These are phyloP conservation scores for Pycnonotus jocosus DNA, from an alignment of 2,113 vertebrate genomes.

Conservation along the genomic window DNA sequence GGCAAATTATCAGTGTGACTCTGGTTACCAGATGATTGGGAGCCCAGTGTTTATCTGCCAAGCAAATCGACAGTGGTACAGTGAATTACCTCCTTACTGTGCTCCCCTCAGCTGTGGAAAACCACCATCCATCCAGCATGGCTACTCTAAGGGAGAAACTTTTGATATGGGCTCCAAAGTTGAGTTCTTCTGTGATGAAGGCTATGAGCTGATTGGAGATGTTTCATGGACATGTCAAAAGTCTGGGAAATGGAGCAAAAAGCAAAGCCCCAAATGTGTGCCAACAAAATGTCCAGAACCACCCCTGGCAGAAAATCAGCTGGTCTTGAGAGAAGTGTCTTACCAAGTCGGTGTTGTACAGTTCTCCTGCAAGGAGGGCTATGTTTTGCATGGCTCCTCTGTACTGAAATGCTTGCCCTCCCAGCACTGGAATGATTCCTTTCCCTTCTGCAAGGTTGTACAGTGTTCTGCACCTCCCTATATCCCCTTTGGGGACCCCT, in stretches of 20 bases:
- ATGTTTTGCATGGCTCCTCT: slow-evolving; percentile 80
- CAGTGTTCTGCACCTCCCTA: slow-evolving; percentile 83
- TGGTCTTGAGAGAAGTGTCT: slow-evolving; percentile 81
- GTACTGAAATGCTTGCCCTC: slow-evolving; percentile 83
- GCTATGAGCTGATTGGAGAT: slow-evolving; percentile 87
- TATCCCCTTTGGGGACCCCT: slow-evolving; percentile 82
- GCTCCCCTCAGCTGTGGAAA: slow-evolving; percentile 84
- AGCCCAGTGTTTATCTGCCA: slow-evolving; percentile 83
- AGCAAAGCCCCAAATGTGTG: slow-evolving; percentile 77
- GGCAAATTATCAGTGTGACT: slow-evolving; percentile 81
- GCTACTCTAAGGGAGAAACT: slow-evolving; percentile 77
- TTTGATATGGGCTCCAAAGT: slow-evolving; percentile 88
- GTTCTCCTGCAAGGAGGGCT: slow-evolving; percentile 89
- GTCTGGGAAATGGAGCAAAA: slow-evolving; percentile 87
- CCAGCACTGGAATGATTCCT: slow-evolving; percentile 91
- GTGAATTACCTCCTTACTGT: slow-evolving; percentile 78
- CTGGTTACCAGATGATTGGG: slow-evolving; percentile 82
- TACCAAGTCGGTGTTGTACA: slow-evolving; percentile 80
- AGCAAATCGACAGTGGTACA: slow-evolving; percentile 92
- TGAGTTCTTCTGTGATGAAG: slow-evolving; percentile 88
- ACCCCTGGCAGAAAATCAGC: slow-evolving; percentile 85
- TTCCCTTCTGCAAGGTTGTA: slow-evolving; percentile 87
- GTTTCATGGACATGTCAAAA: slow-evolving; percentile 88
- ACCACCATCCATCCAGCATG: slow-evolving; percentile 82
- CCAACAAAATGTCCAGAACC: slow-evolving; percentile 90